Evolutionary conservation across 2,113 vertebrate species (phyloP).

Genomic region (Channa argus): DNA sequence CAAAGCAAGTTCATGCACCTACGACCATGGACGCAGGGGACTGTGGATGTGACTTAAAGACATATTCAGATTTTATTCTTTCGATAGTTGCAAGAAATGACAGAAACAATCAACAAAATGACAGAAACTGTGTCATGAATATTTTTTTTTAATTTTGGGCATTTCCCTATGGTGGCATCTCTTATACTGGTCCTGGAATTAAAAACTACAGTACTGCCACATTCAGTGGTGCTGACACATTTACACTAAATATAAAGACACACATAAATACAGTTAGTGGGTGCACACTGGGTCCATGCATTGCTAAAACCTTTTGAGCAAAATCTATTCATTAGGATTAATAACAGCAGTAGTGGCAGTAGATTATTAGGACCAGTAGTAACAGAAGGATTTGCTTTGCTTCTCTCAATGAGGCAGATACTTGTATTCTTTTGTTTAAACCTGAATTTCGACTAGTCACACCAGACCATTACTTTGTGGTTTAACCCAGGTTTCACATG

Average conservation of each 20-base stretch:
- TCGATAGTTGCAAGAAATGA: slow-evolving; percentile 26
- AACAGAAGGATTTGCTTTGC: no score
- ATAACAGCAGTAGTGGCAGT: no score
- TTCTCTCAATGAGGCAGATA: no score
- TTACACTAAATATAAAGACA: background rate
- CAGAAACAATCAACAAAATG: slow-evolving; percentile 2
- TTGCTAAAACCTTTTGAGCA: no score
- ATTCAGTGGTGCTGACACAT: background rate
- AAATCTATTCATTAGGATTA: no score
- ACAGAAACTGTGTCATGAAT: background rate
- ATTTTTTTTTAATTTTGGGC: slow-evolving; percentile 35
- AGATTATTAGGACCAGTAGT: no score
- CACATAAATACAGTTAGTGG: no score
- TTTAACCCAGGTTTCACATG: background rate
- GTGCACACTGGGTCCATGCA: no score
- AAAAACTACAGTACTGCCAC: background rate
- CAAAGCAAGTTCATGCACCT: slow-evolving; percentile 17
- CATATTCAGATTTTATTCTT: slow-evolving; percentile 45
- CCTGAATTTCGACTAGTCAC: no score
- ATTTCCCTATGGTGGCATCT: slow-evolving; percentile 26
- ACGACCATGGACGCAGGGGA: slow-evolving; percentile 19
- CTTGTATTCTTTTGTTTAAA: no score
- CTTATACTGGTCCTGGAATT: slow-evolving; percentile 7
- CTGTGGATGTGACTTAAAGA: slow-evolving; percentile 42
- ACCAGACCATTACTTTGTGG: no score